Base-by-base conservation (phyloP, 2,888 invertebrate genomes). In the Luperina nickerlii region DNA sequence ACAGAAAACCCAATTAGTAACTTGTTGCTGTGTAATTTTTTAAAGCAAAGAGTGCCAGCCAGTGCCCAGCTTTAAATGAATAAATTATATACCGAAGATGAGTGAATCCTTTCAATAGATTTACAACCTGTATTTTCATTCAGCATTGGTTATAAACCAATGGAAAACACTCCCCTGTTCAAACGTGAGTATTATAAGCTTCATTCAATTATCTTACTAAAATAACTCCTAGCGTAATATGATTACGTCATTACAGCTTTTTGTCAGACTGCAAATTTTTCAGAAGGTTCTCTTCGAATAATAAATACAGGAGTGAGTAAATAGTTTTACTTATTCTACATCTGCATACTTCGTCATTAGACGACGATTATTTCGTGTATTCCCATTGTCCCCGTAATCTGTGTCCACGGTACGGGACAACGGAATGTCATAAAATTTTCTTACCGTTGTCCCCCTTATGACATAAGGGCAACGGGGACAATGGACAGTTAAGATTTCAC, bases 191-290 rank as follows among this genome's bases (percentile, higher is more conserved):
- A 77, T 48, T 71, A 77, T 48, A 71, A 51, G 78, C 80, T 78
- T 83, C 69, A 88, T 85, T 85, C 81, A 85, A 87, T 87, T 88
- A 88, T 82, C 32, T 74, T n/a, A 80, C 78, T 81, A 85, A 80
- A 88, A 88, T 87, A 88, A 86, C 87, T 88, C 70, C 54, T 72
- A 68, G 27, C 73, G 15, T 84, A 86, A 87, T 87, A 83, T 83
- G 73, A 84, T 88, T 83, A 88, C 62, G 76, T 84, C 76, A 62
- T 88, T 81, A 81, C 57, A 74, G 75, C 75, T 76, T 60, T 76
- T n/a, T 67, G 74, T 38, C 13, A 69, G 8, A 0, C 3, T 1
- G n/a, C 11, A 63, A 27, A 45, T 0, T 7, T 4, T 3, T 3
- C 51, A 85, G 66, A 76, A 82, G 66, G 2, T 0, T 32, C 5